Evolutionary conservation across 2,888 invertebrate species (phyloP).

Genomic region (Ormia ochracea): DNA sequence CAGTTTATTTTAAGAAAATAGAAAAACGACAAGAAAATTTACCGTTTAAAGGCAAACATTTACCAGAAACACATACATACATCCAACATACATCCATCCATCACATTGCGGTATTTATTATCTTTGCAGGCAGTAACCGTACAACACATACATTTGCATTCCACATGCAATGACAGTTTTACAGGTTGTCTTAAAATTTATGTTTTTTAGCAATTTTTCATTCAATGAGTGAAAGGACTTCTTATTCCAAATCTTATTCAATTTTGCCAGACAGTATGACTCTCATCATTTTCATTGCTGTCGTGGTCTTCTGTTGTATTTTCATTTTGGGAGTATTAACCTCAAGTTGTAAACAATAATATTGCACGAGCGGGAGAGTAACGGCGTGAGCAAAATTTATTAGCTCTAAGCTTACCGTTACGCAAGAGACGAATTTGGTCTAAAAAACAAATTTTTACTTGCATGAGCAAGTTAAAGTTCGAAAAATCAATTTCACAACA

Average conservation of each 20-base stretch:
- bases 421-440: slow-evolving; percentile 36
- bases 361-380: slow-evolving; percentile 22
- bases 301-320: slow-evolving; percentile 4
- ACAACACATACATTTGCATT: background rate
- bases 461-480: slow-evolving; percentile 48
- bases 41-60: slow-evolving; percentile 15
- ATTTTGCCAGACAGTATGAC: slow-evolving; percentile 67
- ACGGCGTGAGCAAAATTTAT: slow-evolving; percentile 16
- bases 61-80: too few relatives aligned
- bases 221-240: slow-evolving; percentile 66
- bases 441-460: slow-evolving; percentile 10
- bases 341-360: slow-evolving; percentile 57
- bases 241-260: slow-evolving; percentile 57
- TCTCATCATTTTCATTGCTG: slow-evolving; percentile 24
- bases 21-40: slow-evolving; percentile 18
- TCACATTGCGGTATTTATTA: slow-evolving; percentile 45
- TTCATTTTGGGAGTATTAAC: slow-evolving; percentile 57
- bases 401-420: slow-evolving; percentile 33
- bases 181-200: slow-evolving; percentile 11
- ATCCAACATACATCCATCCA: slow-evolving; percentile 43
- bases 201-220: background rate
- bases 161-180: background rate
- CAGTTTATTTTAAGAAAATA: background rate
- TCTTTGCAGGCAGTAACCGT: too few relatives aligned
- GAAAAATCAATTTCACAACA: slow-evolving; percentile 75